phyloP scores from a whole-genome alignment of 2,888 invertebrate species.

The Aquatica leii region DNA sequence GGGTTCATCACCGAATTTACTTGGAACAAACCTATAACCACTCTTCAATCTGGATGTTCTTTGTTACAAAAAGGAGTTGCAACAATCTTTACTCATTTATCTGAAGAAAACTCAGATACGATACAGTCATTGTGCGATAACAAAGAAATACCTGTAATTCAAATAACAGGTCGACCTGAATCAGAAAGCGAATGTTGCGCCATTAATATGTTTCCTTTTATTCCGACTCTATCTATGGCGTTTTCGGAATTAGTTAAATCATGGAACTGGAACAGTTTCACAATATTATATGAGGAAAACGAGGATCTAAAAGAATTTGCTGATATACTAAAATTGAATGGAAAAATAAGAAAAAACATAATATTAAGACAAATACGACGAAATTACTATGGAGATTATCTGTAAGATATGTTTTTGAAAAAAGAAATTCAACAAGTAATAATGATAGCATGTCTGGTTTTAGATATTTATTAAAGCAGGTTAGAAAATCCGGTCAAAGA shows the following conservation, averaged over 20 bases:
- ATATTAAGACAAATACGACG: constrained; percentile 60
- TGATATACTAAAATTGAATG: constrained; percentile 63
- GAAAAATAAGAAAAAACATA: constrained; percentile 54
- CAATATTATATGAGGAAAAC: constrained; percentile 80
- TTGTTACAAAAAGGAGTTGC: constrained; percentile 57
- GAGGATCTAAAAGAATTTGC: constrained; percentile 65
- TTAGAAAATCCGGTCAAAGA: constrained; percentile 58
- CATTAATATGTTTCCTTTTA: constrained; percentile 23
- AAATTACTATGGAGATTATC: constrained; percentile 60
- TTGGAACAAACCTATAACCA: constrained; percentile 20
- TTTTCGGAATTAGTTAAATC: constrained; percentile 74
- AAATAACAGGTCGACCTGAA: constrained; percentile 65
- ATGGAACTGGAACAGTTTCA: constrained; percentile 84
- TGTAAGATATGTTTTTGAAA: constrained; percentile 55
- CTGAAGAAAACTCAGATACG: constrained; percentile 64
- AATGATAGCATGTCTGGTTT: neutral
- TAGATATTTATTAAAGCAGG: constrained; percentile 13
- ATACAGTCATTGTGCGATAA: constrained; percentile 73
- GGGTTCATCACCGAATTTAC: neutral
- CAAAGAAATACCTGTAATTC: constrained; percentile 73
- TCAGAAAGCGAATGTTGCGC: constrained; percentile 72
- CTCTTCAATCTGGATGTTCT: constrained; percentile 18
- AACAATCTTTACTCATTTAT: constrained; percentile 70
- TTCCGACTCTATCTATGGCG: constrained; percentile 59
- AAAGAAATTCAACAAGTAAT: neutral